Evolutionary conservation across 2,113 vertebrate genomes (phyloP).

Genomic region (Anoura caudifer): DNA sequence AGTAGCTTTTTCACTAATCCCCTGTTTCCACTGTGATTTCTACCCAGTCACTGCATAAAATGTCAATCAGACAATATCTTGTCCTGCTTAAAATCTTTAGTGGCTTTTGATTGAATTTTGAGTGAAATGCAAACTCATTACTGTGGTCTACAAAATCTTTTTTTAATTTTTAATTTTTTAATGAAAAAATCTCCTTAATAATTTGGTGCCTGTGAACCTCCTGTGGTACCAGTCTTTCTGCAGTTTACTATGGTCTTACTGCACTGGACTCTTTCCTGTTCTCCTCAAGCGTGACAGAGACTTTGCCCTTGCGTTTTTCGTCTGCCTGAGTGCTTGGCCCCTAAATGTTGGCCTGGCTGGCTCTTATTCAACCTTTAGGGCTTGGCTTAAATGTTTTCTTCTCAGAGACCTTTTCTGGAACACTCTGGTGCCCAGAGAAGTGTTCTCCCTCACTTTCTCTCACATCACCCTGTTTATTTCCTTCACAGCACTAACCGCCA

Average conservation of each 20-base stretch:
- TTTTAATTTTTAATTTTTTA: background rate
- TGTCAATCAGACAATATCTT: background rate
- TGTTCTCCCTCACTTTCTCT: background rate
- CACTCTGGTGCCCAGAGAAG: background rate
- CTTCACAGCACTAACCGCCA: background rate
- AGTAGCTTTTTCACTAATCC: background rate
- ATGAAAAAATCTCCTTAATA: background rate
- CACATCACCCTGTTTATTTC: background rate
- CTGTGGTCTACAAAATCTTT: background rate
- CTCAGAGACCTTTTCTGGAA: background rate
- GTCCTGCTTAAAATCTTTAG: background rate
- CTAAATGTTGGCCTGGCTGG: background rate
- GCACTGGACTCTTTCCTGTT: background rate
- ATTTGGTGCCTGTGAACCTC: background rate
- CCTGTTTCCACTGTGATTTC: background rate
- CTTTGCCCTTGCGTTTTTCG: background rate
- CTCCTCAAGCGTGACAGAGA: background rate
- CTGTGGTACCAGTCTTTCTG: background rate
- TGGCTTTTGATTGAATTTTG: background rate
- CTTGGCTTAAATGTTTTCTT: background rate
- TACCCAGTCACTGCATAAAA: background rate
- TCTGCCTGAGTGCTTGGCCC: background rate
- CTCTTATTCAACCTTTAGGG: background rate
- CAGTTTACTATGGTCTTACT: background rate
- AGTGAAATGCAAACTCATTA: conserved; percentile 3